Conservation (phyloP, 2,888 invertebrate genomes). For the Cosmia trapezina region DNA sequence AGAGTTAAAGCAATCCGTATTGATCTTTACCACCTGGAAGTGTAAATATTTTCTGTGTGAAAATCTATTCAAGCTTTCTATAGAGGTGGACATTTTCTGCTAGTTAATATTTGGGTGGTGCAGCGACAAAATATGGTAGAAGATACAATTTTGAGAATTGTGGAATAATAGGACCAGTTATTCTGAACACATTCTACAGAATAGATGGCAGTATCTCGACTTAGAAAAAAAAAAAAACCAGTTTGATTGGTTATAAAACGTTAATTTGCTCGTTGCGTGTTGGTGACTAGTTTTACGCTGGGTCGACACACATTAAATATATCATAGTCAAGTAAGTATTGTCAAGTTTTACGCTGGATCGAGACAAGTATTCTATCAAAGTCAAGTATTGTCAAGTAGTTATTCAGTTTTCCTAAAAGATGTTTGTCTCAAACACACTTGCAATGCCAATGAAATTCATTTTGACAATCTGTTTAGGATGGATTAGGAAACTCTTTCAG, state of each 20-base stretch:
- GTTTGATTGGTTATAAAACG: neutral
- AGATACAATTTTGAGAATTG: neutral
- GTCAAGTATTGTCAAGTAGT: neutral
- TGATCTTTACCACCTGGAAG: conserved; percentile 76
- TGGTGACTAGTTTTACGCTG: neutral
- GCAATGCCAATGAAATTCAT: no score
- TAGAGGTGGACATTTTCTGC: neutral
- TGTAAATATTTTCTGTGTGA: neutral
- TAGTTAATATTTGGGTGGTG: neutral
- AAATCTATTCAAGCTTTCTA: neutral
- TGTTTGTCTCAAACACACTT: neutral
- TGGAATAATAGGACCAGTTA: neutral
- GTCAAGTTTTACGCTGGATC: neutral
- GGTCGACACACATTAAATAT: neutral
- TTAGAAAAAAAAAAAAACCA: neutral
- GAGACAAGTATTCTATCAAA: neutral
- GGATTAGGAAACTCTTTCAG: no score
- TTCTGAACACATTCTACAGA: neutral
- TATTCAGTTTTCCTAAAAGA: neutral
- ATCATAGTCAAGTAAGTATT: no score
- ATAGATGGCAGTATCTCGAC: neutral
- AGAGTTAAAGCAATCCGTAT: conserved; percentile 84
- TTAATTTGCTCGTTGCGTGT: neutral
- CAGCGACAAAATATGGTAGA: neutral
- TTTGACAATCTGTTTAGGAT: no score